Conservation (phyloP, 1,140 invertebrate genomes). For the Brachionus plicatilis region DNA sequence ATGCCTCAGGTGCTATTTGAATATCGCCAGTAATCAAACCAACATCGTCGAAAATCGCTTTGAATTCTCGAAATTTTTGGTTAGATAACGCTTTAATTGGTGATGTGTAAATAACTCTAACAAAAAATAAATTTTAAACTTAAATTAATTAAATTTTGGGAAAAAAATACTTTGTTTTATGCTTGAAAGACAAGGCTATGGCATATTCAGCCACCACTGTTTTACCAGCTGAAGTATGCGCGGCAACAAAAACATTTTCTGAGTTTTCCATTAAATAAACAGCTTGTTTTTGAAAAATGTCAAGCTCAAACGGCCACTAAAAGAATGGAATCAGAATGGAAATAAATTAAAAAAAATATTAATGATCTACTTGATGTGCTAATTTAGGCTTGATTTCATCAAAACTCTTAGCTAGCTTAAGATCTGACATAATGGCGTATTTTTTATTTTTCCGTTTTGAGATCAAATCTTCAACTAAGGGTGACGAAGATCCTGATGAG, state of each 20-base stretch:
- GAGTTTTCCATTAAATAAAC: conserved; percentile 86
- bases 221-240: conserved; percentile 97
- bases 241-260: conserved; percentile 93
- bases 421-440: conserved; percentile 22
- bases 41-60: conserved; percentile 76
- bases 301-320: conserved; percentile 82
- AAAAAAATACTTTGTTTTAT: conserved; percentile 71
- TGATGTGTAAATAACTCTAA: conserved; percentile 90
- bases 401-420: conserved; percentile 27
- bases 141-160: background rate
- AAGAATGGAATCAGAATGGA: background rate
- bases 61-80: conserved; percentile 97
- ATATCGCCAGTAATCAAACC: conserved; percentile 91
- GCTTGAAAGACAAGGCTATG: conserved; percentile 77
- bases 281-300: conserved; percentile 92
- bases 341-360: background rate
- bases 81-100: conserved; percentile 98
- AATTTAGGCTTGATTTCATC: conserved; percentile 32
- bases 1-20: conserved; percentile 83
- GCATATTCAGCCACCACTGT: conserved; percentile 99
- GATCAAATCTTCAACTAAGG: background rate
- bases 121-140: background rate
- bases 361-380: background rate
- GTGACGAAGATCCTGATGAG: background rate
- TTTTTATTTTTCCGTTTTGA: conserved; percentile 8